Conservation (phyloP, 2,797 vertebrate genomes). For the Cheirogaleus major region DNA sequence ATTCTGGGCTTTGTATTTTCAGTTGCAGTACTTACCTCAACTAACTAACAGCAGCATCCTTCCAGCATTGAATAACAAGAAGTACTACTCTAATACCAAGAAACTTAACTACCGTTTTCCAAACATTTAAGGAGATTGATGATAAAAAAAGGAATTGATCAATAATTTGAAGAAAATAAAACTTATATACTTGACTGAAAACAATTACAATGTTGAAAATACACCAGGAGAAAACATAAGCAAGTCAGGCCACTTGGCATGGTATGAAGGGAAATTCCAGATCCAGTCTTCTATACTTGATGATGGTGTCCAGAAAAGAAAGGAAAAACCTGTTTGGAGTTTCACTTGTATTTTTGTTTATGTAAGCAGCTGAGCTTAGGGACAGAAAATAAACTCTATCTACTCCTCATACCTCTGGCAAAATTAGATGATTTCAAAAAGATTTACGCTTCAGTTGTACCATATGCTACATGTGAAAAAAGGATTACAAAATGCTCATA, state of each 20-base stretch:
- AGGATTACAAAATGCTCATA: neutral
- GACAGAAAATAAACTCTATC: neutral
- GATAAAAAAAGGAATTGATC: neutral
- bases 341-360: neutral
- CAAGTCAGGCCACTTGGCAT: constrained; percentile 16
- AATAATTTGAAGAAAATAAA: neutral
- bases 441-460: neutral
- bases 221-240: constrained; percentile 21
- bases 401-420: neutral
- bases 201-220: neutral
- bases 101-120: constrained; percentile 94
- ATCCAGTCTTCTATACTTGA: neutral
- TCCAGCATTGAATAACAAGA: constrained; percentile 93
- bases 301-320: neutral
- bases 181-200: neutral
- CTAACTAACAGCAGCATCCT: constrained; percentile 91
- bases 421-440: constrained; percentile 28
- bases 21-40: constrained; percentile 92
- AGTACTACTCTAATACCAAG: constrained; percentile 90
- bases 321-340: constrained; percentile 7
- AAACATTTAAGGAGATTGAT: constrained; percentile 89
- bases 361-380: neutral
- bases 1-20: constrained; percentile 40
- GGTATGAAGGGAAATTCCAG: neutral
- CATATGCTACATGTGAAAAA: neutral